A percentile compares a stretch with the other conserved stretches of the same genome.
Conservation (phyloP, 2,888 invertebrate species). For the Prostheceraeus crozeri region DNA sequence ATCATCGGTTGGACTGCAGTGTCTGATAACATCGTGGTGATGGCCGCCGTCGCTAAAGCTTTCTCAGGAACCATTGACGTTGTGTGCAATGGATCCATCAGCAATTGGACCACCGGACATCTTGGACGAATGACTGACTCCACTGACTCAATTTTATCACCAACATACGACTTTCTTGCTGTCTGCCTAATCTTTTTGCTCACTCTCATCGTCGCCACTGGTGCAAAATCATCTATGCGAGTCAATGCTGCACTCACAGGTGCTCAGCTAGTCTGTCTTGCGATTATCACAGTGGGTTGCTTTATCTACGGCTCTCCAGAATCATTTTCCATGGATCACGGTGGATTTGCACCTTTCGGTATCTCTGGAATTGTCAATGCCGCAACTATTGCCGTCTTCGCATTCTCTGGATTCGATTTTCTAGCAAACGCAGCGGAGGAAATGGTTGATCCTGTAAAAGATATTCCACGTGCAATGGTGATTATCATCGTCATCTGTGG, state of each 20-base stretch:
- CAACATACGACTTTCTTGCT: conserved; percentile 29
- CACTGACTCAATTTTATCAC: conserved; percentile 10
- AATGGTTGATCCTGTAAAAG: conserved; percentile 33
- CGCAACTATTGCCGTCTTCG: conserved; percentile 35
- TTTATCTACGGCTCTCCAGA: conserved; percentile 31
- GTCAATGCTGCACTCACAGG: conserved; percentile 33
- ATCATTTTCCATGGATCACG: conserved; percentile 27
- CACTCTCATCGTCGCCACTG: conserved; percentile 31
- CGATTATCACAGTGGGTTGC: conserved; percentile 27
- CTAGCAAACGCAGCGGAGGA: conserved; percentile 37
- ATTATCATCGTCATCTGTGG: conserved; percentile 28
- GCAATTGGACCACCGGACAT: conserved; percentile 30
- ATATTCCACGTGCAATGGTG: conserved; percentile 35
- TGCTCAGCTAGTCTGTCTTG: conserved; percentile 30
- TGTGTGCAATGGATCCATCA: conserved; percentile 21
- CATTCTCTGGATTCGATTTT: conserved; percentile 37
- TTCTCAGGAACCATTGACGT: conserved; percentile 37
- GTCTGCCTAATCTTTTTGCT: conserved; percentile 29
- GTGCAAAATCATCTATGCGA: conserved; percentile 38
- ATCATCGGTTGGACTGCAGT: conserved; percentile 39
- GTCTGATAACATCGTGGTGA: conserved; percentile 32
- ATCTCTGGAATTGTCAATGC: conserved; percentile 27
- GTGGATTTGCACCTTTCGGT: conserved; percentile 37
- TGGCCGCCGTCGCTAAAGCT: conserved; percentile 38
- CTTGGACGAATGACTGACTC: conserved; percentile 13